Conservation (phyloP, 64 coral and sea anemone species). For the Hydrozoanthus tunicans region DNA sequence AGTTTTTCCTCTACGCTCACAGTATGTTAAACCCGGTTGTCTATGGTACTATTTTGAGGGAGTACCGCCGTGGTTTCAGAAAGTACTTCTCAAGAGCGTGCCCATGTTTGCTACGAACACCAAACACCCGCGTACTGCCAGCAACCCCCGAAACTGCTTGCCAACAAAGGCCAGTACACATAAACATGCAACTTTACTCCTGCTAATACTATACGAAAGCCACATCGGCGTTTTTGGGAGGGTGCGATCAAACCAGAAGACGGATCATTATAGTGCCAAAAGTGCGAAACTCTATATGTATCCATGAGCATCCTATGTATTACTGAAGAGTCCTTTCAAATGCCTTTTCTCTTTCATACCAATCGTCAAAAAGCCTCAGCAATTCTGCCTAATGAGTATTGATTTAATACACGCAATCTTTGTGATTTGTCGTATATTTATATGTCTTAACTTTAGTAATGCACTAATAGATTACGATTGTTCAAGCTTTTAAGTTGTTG, state of each 20-base stretch:
- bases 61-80: constrained; percentile 71
- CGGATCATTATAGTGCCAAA: too few species aligned
- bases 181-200: neutral
- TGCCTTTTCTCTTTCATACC: too few species aligned
- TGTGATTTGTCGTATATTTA: too few species aligned
- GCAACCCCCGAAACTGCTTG: neutral
- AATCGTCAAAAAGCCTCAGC: too few species aligned
- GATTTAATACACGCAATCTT: too few species aligned
- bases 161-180: neutral
- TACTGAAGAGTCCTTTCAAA: too few species aligned
- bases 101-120: neutral
- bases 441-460: too few species aligned
- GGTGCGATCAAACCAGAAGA: neutral
- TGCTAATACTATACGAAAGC: neutral
- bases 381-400: too few species aligned
- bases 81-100: constrained; percentile 46
- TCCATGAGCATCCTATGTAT: too few species aligned
- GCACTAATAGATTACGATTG: too few species aligned
- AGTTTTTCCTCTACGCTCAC: constrained; percentile 83
- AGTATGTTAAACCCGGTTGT: constrained; percentile 84
- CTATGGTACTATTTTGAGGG: constrained; percentile 74
- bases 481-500: too few species aligned
- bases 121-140: neutral
- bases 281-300: too few species aligned
- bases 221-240: neutral